Evolutionary conservation across 2,113 vertebrate genomes (phyloP), one percentile per base, ranked within the genome.

Genomic region (Pachycephala philippinensis): DNA sequence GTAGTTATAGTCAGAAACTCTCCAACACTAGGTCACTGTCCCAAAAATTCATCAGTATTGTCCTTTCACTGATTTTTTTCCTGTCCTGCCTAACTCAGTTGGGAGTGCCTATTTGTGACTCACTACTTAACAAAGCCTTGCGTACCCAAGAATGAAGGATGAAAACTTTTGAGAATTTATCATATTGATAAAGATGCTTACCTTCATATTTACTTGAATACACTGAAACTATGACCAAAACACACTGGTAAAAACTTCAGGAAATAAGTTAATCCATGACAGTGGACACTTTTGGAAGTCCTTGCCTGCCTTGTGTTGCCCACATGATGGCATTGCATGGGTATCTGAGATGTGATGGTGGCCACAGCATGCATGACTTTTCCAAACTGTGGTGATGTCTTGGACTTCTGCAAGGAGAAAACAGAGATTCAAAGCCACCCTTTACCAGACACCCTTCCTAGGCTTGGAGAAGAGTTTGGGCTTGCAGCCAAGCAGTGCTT

Each of bases 311-410:
- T 76, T 3, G 0, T 54, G 5, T 12, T 50, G 5, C 27, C n/a
- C 40, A 49, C 31, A 6, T 60, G 27, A 60, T 69, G 37, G 26
- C 39, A 80, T 37, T 53, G 22, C 37, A n/a, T 0, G 2, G 57
- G 40, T 59, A 20, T 52, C 63, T 60, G 44, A 56, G 4, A 6
- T 0, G 0, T 33, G 17, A 31, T 35, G 33, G 16, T 60, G 49
- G 12, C 14, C 30, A 19, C 14, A n/a, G 4, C 2, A 35, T 5
- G 5, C 9, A 6, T 49, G 26, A 4, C 4, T 91, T 76, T 90
- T 70, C 39, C 30, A 50, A 8, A 7, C 1, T 52, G 1, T n/a
- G 45, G 17, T 39, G 16, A 27, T 7, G 7, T 80, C 50, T 52
- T 76, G 40, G 44, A 47, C 24, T 79, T 68, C 47, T 39, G 13